Percentiles rank a stretch among this genome's conserved stretches.
These are phyloP conservation scores for Ommatoiulus sabulosus DNA, from an alignment of 2,888 invertebrate species.

Conservation along the genomic window DNA sequence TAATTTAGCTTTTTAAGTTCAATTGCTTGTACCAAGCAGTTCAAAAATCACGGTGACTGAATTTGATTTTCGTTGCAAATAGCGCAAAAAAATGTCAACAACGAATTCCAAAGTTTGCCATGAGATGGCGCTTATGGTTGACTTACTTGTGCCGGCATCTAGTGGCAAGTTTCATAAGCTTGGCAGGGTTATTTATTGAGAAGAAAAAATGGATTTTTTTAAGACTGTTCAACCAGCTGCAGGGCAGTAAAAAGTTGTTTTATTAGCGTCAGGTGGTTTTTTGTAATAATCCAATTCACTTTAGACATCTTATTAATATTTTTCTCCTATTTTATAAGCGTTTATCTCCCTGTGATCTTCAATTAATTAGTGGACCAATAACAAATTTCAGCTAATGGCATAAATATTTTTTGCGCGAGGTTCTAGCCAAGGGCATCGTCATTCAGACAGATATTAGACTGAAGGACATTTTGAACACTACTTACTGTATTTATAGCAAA, in stretches of 20 bases:
- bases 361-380: not conserved
- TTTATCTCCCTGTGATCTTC: constrained; percentile 20
- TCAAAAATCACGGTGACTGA: too few relatives aligned
- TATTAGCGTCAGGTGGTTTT: not conserved
- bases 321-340: not conserved
- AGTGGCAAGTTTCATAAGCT: too few relatives aligned
- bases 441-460: constrained; percentile 27
- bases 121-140: too few relatives aligned
- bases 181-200: too few relatives aligned
- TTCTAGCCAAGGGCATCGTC: constrained; percentile 5
- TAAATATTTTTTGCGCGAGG: not conserved
- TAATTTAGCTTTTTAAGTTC: too few relatives aligned
- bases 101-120: too few relatives aligned
- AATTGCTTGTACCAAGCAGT: too few relatives aligned
- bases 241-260: constrained; percentile 2
- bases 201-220: too few relatives aligned
- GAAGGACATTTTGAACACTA: not conserved
- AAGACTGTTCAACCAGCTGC: not conserved
- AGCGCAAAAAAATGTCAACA: too few relatives aligned
- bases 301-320: not conserved
- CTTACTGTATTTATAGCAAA: not conserved
- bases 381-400: not conserved
- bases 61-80: too few relatives aligned
- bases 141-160: too few relatives aligned
- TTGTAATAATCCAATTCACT: not conserved